phyloP scores from a whole-genome alignment of 2,113 vertebrate species.

The Alligator mississippiensis region DNA sequence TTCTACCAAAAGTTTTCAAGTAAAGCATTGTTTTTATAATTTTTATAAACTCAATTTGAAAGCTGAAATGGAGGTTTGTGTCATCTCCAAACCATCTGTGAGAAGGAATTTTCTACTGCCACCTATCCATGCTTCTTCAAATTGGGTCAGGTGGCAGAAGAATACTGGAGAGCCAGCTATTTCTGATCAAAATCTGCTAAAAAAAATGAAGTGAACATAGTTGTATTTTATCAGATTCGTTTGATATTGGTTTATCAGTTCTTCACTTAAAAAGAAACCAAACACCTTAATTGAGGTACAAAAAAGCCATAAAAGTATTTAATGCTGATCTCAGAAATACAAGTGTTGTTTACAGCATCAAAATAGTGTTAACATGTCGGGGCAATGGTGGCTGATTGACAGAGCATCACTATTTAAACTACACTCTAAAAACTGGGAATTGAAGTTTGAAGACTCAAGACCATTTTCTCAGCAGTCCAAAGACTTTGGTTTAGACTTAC shows the following conservation, averaged over 20 bases:
- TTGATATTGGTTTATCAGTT: not conserved
- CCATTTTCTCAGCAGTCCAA: slow-evolving; percentile 42
- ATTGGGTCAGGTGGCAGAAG: not conserved
- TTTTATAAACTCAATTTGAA: not conserved
- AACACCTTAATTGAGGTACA: slow-evolving; percentile 32
- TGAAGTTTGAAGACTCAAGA: slow-evolving; percentile 59
- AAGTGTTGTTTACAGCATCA: slow-evolving; percentile 52
- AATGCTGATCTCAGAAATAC: slow-evolving; percentile 16
- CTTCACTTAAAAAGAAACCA: not conserved
- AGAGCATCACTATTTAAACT: slow-evolving; percentile 56
- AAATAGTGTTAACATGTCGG: slow-evolving; percentile 31
- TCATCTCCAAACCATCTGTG: not conserved
- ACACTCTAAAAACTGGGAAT: slow-evolving; percentile 53
- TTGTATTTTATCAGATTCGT: slow-evolving; percentile 2
- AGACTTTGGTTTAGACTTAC: slow-evolving; percentile 23
- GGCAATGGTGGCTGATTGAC: slow-evolving; percentile 56
- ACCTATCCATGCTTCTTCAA: not conserved
- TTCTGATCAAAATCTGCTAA: not conserved
- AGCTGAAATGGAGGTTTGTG: not conserved
- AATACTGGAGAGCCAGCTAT: not conserved
- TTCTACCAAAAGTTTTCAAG: not conserved
- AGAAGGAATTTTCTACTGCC: not conserved
- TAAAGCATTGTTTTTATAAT: not conserved
- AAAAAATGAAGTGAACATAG: not conserved
- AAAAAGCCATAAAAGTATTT: slow-evolving; percentile 27